phyloP scores from a whole-genome alignment of 2,888 invertebrate genomes.

The Parochlus steinenii region DNA sequence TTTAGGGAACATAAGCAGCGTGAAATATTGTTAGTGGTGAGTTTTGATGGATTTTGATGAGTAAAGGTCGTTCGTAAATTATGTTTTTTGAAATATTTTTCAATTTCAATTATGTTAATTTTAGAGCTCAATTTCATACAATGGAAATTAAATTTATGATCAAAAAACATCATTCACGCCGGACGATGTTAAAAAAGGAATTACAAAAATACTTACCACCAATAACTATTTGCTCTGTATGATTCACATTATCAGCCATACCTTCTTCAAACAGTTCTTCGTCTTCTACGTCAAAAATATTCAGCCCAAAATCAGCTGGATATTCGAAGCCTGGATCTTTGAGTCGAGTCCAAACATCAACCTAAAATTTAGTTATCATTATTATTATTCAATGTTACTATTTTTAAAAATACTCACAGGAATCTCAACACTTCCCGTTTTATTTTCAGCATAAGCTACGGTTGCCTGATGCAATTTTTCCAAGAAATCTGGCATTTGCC shows the following conservation, averaged over 20 bases:
- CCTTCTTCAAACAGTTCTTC: conserved; percentile 4
- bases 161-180: too few species aligned
- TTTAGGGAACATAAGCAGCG: too few species aligned
- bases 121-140: too few species aligned
- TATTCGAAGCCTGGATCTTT: conserved; percentile 14
- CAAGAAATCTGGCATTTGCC: conserved; percentile 63
- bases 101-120: too few species aligned
- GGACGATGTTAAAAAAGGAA: too few species aligned
- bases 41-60: too few species aligned
- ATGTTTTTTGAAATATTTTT: too few species aligned
- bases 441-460: conserved; percentile 39
- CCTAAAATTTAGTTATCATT: not conserved
- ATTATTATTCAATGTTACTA: not conserved
- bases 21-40: too few species aligned
- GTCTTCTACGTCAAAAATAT: not conserved
- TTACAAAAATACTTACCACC: too few species aligned
- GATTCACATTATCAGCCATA: conserved; percentile 9
- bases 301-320: conserved; percentile 17
- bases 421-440: conserved; percentile 17
- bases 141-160: too few species aligned
- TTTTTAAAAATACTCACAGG: not conserved
- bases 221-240: not conserved
- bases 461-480: conserved; percentile 52
- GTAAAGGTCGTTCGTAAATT: too few species aligned
- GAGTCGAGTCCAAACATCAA: not conserved